Evolutionary conservation across 2,888 invertebrate species (phyloP), one percentile per base, ranked within the genome.

Genomic region (Axea sp.): DNA sequence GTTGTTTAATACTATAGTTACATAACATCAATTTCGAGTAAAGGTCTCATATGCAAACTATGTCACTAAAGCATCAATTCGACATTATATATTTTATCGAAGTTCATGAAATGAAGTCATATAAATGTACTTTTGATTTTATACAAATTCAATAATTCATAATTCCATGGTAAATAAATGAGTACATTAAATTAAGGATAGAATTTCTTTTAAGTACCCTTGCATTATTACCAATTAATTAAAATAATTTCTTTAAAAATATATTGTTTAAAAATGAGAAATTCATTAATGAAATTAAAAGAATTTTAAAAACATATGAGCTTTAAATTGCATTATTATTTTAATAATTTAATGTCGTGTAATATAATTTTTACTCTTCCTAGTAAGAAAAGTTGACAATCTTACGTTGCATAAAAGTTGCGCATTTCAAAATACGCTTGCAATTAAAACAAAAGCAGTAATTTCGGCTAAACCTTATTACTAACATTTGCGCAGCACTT

Each of bases 361-460:
- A n/a, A 22, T 43, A 12, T 35, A 53, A 53, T 64, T 53, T 9
- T 7, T 15, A 31, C 14, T 35, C 9, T 24, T 11, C 19, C 30
- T 6, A 24, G 33, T 9, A 19, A 4, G 4, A 19, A 19, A 19
- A 19, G 4, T 57, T 37, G 41, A 30, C 28, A 49, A 41, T 59
- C 57, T 26, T 26, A 47, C 26, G 31, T 33, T 1, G 30, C 41
- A 8, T 12, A 17, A 39, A 31, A 68, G 39, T 39, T 51, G 35
- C 35, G 49, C 59, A 37, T 33, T 47, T 47, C 26, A 24, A 41
- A 65, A 43, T 19, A 33, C 53, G 12, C 41, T 15, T 11, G 68
- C 60, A 69, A 69, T 60, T 69, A 69, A 55, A 69, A 55, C 57
- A 69, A 53, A 60, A 45, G 60, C 49, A 43, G 45, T 22, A 69